Percentiles rank a stretch among this genome's conserved stretches.
phyloP scores from a whole-genome alignment of 1,140 invertebrate species.

The Sycobia sp. region DNA sequence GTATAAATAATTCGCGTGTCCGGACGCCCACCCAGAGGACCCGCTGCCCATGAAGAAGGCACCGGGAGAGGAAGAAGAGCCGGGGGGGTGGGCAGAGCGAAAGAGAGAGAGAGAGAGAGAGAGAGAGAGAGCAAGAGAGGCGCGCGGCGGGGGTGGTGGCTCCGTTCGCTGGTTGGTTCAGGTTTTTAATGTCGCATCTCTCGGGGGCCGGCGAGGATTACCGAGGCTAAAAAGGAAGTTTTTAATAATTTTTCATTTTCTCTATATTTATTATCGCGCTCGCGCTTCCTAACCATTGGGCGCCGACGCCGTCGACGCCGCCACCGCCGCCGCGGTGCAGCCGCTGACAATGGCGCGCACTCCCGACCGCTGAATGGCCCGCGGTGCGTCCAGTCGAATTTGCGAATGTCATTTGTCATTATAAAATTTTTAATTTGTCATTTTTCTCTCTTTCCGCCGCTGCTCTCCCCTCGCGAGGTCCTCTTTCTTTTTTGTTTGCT shows the following conservation, averaged over 20 bases:
- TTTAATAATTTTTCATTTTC: constrained; percentile 65
- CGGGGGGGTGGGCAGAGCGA: constrained; percentile 17
- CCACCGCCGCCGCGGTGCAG: not conserved
- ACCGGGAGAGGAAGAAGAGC: constrained; percentile 21
- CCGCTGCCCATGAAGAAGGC: constrained; percentile 42
- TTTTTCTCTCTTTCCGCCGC: constrained; percentile 33
- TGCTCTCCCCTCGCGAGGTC: constrained; percentile 26
- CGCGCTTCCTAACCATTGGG: constrained; percentile 58
- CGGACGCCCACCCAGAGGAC: constrained; percentile 59
- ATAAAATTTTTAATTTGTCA: constrained; percentile 53
- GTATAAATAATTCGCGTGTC: constrained; percentile 63
- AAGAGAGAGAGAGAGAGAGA: constrained; percentile 17
- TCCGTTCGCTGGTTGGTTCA: constrained; percentile 14
- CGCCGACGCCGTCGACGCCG: not conserved
- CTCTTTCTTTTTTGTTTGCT: constrained; percentile 3
- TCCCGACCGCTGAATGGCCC: constrained; percentile 8
- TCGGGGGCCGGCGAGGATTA: constrained; percentile 61
- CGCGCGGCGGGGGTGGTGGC: constrained; percentile 20
- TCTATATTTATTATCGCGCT: constrained; percentile 62
- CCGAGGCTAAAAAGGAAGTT: constrained; percentile 63
- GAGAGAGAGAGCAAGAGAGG: constrained; percentile 24
- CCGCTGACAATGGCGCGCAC: constrained; percentile 3
- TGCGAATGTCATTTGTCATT: constrained; percentile 55
- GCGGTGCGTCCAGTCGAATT: constrained; percentile 36
- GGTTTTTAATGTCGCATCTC: constrained; percentile 60